Evolutionary conservation across 1,140 invertebrate genomes (phyloP), one percentile per base, ranked within the genome.

Genomic region (Leptinotarsa undecemlineata): DNA sequence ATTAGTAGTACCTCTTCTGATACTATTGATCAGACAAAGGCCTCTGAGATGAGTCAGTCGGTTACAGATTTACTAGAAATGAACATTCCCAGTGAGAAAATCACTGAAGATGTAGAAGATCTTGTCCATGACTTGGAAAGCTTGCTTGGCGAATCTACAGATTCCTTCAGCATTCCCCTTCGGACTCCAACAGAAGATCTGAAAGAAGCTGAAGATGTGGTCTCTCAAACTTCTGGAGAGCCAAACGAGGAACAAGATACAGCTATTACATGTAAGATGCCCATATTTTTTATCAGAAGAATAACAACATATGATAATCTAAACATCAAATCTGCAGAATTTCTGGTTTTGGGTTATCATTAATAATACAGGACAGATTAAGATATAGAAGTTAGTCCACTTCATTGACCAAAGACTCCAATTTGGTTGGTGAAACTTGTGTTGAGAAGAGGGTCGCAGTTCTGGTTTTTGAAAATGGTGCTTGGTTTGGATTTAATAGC

Each of bases 91-190:
- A 68, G 60, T 60, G 83, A 82, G 47, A 81, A 81, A 72, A 84
- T 85, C 48, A 81, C 77, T 33, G 84, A 84, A 76, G 80, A 85
- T 79, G 84, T 85, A 51, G 83, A 85, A 71, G 84, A 85, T 76
- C 79, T 85, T 77, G 84, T 83, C 11, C 81, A 82, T 62, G 83
- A 85, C 75, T 77, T 85, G 68, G 83, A 85, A 72, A 85, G 81
- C 70, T 72, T 85, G 33, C 71, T 85, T 19, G 84, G 82, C 4
- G 81, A 82, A 74, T 72, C 83, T n/a, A 68, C 74, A 21, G 72
- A 77, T 57, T 63, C 76, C 17, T 79, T 77, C 72, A 77, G 51
- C 66, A 48, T 76, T 60, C 66, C 75, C 15, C n/a, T 70, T 15
- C 66, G 33, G 2, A 23, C 20, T 48, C 33, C 33, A 67, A 26